These are phyloP conservation scores for Drosophila gunungcola DNA, from an alignment of 1,140 invertebrate species.

Conservation along the genomic window DNA sequence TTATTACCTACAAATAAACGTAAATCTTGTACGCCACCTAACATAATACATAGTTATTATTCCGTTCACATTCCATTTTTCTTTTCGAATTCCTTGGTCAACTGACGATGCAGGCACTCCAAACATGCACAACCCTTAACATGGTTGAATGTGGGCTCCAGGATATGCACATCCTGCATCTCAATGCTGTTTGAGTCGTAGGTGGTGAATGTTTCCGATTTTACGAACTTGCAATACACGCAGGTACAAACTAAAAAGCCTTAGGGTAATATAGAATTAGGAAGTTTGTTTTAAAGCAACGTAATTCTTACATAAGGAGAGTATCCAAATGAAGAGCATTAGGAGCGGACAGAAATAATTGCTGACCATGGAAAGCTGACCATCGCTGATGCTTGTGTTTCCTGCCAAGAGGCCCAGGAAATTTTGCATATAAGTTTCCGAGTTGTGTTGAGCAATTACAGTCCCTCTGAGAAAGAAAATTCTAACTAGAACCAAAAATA, in stretches of 20 bases:
- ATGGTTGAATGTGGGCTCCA: constrained; percentile 26
- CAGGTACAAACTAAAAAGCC: constrained; percentile 45
- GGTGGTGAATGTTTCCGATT: constrained; percentile 35
- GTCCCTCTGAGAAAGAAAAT: background rate
- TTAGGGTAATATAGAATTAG: background rate
- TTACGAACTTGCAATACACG: constrained; percentile 53
- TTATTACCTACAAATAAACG: constrained; percentile 17
- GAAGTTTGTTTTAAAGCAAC: too few species aligned
- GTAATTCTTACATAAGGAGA: constrained; percentile 29
- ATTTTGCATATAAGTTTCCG: constrained; percentile 13
- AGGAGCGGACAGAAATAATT: constrained; percentile 29
- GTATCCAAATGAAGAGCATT: constrained; percentile 50
- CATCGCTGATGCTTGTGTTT: constrained; percentile 12
- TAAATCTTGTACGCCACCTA: background rate
- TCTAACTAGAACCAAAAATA: background rate
- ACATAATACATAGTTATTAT: constrained; percentile 1
- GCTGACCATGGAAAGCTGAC: background rate
- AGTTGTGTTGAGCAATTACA: background rate
- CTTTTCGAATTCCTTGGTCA: constrained; percentile 39
- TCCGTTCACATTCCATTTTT: constrained; percentile 8
- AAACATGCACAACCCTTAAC: constrained; percentile 49
- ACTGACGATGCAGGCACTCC: constrained; percentile 53
- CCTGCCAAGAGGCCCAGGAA: constrained; percentile 20
- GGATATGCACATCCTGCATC: constrained; percentile 52
- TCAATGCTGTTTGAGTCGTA: constrained; percentile 44